Evolutionary conservation across 2,888 invertebrate genomes (phyloP).

Genomic region (Philonicus albiceps): DNA sequence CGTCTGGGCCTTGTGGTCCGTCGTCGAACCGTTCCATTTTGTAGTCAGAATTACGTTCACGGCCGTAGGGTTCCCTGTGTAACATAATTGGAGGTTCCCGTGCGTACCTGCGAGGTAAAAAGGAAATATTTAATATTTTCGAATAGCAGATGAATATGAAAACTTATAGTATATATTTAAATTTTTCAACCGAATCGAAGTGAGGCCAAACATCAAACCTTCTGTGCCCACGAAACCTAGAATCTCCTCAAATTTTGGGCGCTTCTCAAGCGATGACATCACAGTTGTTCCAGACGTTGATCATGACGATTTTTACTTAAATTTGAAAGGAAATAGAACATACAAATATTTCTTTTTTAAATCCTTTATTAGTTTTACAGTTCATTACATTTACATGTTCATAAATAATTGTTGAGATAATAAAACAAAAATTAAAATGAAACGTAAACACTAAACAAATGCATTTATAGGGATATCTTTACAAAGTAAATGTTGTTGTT

Average conservation of each 20-base stretch:
- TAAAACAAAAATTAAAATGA: background rate
- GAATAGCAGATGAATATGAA: background rate
- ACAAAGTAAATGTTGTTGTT: background rate
- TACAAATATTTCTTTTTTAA: background rate
- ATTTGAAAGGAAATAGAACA: conserved; percentile 7
- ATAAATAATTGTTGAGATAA: background rate
- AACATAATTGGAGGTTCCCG: background rate
- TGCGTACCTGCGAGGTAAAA: conserved; percentile 40
- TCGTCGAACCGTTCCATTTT: conserved; percentile 65
- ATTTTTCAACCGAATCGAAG: background rate
- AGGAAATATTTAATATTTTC: background rate
- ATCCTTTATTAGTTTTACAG: conserved; percentile 1
- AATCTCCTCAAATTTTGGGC: background rate
- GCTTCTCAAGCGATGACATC: background rate
- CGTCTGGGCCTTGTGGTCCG: conserved; percentile 68
- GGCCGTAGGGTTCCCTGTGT: conserved; percentile 24
- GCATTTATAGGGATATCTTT: background rate
- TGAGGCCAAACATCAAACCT: conserved; percentile 12
- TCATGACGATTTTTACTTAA: background rate
- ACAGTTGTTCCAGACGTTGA: background rate
- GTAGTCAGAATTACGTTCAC: conserved; percentile 37
- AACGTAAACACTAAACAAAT: background rate
- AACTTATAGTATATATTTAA: conserved; percentile 22
- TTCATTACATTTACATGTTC: conserved; percentile 1
- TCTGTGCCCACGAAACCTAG: background rate